A percentile compares a stretch with the other conserved stretches of the same genome.
phyloP scores from a whole-genome alignment of 1,140 invertebrate species.

The Meloidogyne hapla region DNA sequence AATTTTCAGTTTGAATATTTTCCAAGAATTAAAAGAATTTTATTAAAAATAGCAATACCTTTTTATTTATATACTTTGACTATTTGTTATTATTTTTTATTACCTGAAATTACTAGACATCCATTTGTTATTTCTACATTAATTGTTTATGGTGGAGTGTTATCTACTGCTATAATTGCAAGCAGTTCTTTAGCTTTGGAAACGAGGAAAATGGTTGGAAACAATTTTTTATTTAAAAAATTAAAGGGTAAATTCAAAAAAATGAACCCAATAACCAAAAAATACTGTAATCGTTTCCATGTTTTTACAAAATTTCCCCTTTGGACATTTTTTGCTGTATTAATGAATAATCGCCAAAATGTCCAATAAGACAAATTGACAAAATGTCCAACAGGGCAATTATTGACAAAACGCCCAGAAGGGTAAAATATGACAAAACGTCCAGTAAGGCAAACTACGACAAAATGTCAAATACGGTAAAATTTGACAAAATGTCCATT shows the following conservation, averaged over 20 bases:
- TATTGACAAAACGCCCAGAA: too few species aligned
- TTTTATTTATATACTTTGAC: constrained; percentile 29
- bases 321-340: too few species aligned
- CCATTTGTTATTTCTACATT: constrained; percentile 33
- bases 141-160: constrained; percentile 26
- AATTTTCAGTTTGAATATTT: constrained; percentile 25
- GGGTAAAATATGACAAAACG: too few species aligned
- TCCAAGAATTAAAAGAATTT: constrained; percentile 23
- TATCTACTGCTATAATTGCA: constrained; percentile 17
- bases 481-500: neutral
- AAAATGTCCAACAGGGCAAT: too few species aligned
- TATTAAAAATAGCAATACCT: neutral
- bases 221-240: constrained; percentile 5
- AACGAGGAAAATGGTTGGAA: constrained; percentile 16
- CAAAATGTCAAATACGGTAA: neutral
- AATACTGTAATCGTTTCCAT: neutral
- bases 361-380: too few species aligned
- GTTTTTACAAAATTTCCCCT: too few species aligned
- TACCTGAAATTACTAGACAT: constrained; percentile 32
- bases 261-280: too few species aligned
- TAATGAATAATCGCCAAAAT: neutral
- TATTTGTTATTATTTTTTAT: constrained; percentile 34
- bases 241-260: constrained; percentile 19
- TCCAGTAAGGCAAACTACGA: neutral
- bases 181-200: constrained; percentile 32